Conservation (phyloP, 1,140 invertebrate genomes). For the Trinorchestia longiramus region DNA sequence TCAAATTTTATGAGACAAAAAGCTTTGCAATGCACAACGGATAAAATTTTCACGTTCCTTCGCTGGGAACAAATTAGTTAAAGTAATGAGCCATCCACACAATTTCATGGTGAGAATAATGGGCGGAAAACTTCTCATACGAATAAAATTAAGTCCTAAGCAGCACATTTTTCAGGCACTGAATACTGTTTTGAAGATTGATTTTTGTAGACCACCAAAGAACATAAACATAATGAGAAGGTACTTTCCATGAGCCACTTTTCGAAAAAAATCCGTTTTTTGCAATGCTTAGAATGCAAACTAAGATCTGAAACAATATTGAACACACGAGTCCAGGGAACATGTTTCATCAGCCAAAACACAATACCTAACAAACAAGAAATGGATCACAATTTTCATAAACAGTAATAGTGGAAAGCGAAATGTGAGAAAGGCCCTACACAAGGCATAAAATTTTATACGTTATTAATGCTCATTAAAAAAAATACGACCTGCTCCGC, state of each 20-base stretch:
- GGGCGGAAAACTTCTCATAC: background rate
- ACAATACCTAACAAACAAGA: background rate
- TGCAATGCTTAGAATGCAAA: too few relatives aligned
- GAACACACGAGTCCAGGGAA: background rate
- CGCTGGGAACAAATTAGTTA: background rate
- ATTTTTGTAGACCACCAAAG: background rate
- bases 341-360: background rate
- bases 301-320: background rate
- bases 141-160: background rate
- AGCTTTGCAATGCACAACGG: background rate
- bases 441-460: background rate
- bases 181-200: background rate
- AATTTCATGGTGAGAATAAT: background rate
- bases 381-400: background rate
- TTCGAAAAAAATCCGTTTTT: background rate
- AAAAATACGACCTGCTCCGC: background rate
- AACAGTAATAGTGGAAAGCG: background rate
- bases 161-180: background rate
- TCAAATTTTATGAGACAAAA: background rate
- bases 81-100: background rate
- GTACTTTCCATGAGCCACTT: background rate
- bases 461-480: background rate
- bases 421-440: background rate
- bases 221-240: background rate
- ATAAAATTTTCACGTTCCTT: background rate